Evolutionary conservation across 2,888 invertebrate species (phyloP).

Genomic region (Ctena decussata): DNA sequence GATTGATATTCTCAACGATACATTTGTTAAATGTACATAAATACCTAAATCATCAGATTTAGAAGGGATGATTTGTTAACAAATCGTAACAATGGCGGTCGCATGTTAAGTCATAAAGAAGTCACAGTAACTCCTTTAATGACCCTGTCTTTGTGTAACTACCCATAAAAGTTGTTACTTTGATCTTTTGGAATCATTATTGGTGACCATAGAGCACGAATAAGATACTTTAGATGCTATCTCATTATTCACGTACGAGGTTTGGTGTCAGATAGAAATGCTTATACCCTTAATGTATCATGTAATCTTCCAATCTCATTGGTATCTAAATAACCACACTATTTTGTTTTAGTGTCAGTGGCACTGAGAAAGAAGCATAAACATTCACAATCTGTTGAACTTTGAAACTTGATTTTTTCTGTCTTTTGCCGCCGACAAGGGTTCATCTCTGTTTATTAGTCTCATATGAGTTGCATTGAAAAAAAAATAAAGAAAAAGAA

Average conservation of each 20-base stretch:
- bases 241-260: background rate
- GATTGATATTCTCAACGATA: background rate
- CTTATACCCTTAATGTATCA: too few relatives aligned
- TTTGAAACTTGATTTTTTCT: too few relatives aligned
- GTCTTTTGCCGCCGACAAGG: too few relatives aligned
- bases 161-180: background rate
- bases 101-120: background rate
- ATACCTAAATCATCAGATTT: background rate
- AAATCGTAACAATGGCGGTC: background rate
- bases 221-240: background rate
- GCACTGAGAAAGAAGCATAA: too few relatives aligned
- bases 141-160: background rate
- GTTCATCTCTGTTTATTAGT: too few relatives aligned
- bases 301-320: too few relatives aligned
- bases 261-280: background rate
- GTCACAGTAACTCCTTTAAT: background rate
- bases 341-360: too few relatives aligned
- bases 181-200: background rate
- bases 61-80: background rate
- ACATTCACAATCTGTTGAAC: too few relatives aligned
- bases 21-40: conserved; percentile 10
- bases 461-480: too few relatives aligned
- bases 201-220: background rate
- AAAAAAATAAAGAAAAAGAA: too few relatives aligned
- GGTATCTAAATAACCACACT: too few relatives aligned